Base-by-base conservation (phyloP, 2,797 vertebrate genomes). In the Manis javanica region DNA sequence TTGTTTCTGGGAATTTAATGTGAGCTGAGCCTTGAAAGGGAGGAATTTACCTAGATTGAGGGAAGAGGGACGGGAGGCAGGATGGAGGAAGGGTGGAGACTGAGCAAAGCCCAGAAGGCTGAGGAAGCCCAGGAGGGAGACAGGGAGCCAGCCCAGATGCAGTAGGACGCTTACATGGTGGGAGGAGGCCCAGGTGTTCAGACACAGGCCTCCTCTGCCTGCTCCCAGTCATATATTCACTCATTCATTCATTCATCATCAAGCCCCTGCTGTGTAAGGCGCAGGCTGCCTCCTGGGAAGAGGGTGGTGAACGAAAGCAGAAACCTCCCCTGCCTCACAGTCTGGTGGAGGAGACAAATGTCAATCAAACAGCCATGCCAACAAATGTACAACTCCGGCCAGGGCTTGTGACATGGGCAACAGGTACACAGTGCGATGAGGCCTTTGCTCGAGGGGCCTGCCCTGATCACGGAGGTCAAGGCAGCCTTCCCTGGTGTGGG, bases 1-100 rank as follows among this genome's bases (percentile, higher is more conserved):
- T 49, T 14, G 10, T 63, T 94, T 63, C 91, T 91, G 87, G 16
- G 78, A 63, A 85, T 69, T 61, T 71, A 71, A 87, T 24, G 3
- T 7, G n/a, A 85, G 29, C 29, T 72, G 16, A 66, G 29, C 31
- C 57, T 92, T 66, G 49, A 37, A 53, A 53, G 9, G 31, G 37
- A 29, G 66, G 61, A 63, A 46, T 72, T 64, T 53, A 87, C 37
- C 37, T 37, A 31, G 53, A n/a, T 46, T 46, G 39, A 34, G 59
- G 75, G 31, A 42, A 37, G 1, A 49, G 5, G 29, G 16, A 3
- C 4, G n/a, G 7, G 29, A 64, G 42, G 14, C 1, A 42, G 24
- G 39, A 14, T 12, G 2, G 23, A 34, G 31, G 7, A 18, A 26
- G 11, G 15, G 16, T 10, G 15, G 5, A 1, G 3, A 14, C 18